Percentiles rank a stretch among this genome's conserved stretches.
Conservation (phyloP, 2,888 invertebrate species). For the Toxonevra muliebris region DNA sequence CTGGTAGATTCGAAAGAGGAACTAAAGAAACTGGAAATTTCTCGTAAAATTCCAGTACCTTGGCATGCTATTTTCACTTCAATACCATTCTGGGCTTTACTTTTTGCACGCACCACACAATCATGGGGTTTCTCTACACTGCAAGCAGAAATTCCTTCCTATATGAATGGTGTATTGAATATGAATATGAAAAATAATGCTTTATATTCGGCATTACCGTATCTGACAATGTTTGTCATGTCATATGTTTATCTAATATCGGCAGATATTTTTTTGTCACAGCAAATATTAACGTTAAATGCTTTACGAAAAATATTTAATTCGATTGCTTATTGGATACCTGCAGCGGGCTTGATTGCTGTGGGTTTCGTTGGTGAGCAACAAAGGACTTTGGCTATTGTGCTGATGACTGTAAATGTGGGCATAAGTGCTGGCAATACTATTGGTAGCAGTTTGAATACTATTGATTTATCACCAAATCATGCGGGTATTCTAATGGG, state of each 20-base stretch:
- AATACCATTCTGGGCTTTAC: slow-evolving; percentile 70
- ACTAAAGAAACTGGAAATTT: neutral
- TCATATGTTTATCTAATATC: slow-evolving; percentile 66
- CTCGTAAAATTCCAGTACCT: slow-evolving; percentile 67
- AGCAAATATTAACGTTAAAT: slow-evolving; percentile 59
- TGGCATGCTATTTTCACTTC: slow-evolving; percentile 74
- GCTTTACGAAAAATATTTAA: slow-evolving; percentile 54
- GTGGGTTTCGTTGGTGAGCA: slow-evolving; percentile 65
- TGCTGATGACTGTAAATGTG: slow-evolving; percentile 70
- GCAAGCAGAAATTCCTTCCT: slow-evolving; percentile 75
- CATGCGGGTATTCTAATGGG: slow-evolving; percentile 77
- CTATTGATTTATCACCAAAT: slow-evolving; percentile 76
- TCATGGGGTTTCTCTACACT: slow-evolving; percentile 79
- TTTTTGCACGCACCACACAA: slow-evolving; percentile 71
- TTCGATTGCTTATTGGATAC: slow-evolving; percentile 64
- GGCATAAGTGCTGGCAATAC: slow-evolving; percentile 69
- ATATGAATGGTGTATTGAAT: slow-evolving; percentile 71
- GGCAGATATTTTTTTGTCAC: slow-evolving; percentile 63
- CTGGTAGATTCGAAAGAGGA: slow-evolving; percentile 23
- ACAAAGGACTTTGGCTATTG: slow-evolving; percentile 59
- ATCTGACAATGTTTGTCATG: slow-evolving; percentile 67
- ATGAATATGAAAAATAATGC: slow-evolving; percentile 71
- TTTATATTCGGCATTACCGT: slow-evolving; percentile 67
- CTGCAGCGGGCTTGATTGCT: slow-evolving; percentile 68
- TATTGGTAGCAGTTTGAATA: slow-evolving; percentile 72